Evolutionary conservation across 2,888 invertebrate genomes (phyloP), one percentile per base, ranked within the genome.

Genomic region (Drosophila antonietae): DNA sequence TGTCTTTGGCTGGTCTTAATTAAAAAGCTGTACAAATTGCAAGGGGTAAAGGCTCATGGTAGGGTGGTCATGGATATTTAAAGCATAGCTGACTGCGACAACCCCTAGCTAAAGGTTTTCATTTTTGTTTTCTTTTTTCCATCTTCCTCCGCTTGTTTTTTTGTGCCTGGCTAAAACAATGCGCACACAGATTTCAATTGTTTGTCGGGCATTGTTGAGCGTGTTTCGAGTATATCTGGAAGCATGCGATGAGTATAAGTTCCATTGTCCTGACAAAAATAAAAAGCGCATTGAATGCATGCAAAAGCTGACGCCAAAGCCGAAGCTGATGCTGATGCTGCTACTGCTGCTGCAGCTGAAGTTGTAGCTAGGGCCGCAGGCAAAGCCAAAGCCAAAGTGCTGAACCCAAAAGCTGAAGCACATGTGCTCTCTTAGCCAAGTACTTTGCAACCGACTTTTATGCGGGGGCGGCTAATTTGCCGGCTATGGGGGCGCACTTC

Each of bases 171-270:
- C 79, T 89, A 80, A 90, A 90, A 89, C 89, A 89, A 89, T 83
- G 81, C 76, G 80, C 76, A 75, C 77, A 77, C 75, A 80, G 85
- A 87, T 89, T 90, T 89, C 89, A 90, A 89, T 90, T 90, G 89
- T 89, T 85, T 81, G 83, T 73, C 73, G 80, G 78, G 82, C 87
- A 84, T 88, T 87, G 86, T 87, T 77, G 82, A 75, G 63, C 69
- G 61, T 68, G 61, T 68, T 72, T 68, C 59, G 68, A 70, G 81
- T 72, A 80, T 72, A 80, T 80, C 83, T 87, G 81, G 81, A 82
- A 88, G 88, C 75, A 86, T 73, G 86, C 87, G 59, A 59, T 49
- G 59, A 49, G 59, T 76, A 73, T 73, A 72, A 83, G 80, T 73
- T 74, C 89, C 77, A 87, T 87, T 89, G 87, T 78, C 75, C 74